phyloP scores from a whole-genome alignment of 2,888 invertebrate species.

The Drosophila fungiperda region DNA sequence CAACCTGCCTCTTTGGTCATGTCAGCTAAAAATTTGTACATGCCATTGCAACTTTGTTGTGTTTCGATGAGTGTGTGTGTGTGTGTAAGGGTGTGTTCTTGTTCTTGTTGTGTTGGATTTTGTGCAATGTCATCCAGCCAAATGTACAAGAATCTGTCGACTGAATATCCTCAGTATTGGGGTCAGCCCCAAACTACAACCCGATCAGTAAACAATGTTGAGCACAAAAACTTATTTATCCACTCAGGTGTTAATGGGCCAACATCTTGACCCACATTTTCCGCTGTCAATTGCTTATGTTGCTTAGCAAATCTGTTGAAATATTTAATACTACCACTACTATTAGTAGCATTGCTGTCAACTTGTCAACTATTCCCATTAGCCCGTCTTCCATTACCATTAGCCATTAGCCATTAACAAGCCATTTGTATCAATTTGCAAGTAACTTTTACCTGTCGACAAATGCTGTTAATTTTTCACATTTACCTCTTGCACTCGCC shows the following conservation, averaged over 20 bases:
- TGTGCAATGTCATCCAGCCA: slow-evolving; percentile 12
- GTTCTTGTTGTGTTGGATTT: background rate
- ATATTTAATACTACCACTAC: background rate
- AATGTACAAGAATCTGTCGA: background rate
- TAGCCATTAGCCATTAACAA: slow-evolving; percentile 37
- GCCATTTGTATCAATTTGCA: slow-evolving; percentile 36
- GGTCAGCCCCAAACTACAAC: slow-evolving; percentile 2
- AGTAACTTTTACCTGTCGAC: slow-evolving; percentile 20
- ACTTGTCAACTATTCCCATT: slow-evolving; percentile 29
- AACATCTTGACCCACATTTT: slow-evolving; percentile 29
- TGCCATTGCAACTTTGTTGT: slow-evolving; percentile 22
- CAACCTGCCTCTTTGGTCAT: slow-evolving; percentile 50
- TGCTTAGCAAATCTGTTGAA: background rate
- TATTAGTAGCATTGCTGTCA: background rate
- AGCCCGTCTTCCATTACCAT: slow-evolving; percentile 19
- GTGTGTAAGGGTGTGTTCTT: slow-evolving; percentile 3
- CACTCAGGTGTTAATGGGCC: slow-evolving; percentile 39
- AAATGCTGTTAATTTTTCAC: slow-evolving; percentile 28
- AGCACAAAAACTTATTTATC: slow-evolving; percentile 35
- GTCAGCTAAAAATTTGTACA: slow-evolving; percentile 42
- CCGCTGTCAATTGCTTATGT: slow-evolving; percentile 31
- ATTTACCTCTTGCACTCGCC: background rate
- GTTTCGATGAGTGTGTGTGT: slow-evolving; percentile 3
- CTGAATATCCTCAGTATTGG: slow-evolving; percentile 4
- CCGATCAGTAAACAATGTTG: background rate